Base-by-base conservation (phyloP, 2,113 vertebrate genomes). In the Lota lota region DNA sequence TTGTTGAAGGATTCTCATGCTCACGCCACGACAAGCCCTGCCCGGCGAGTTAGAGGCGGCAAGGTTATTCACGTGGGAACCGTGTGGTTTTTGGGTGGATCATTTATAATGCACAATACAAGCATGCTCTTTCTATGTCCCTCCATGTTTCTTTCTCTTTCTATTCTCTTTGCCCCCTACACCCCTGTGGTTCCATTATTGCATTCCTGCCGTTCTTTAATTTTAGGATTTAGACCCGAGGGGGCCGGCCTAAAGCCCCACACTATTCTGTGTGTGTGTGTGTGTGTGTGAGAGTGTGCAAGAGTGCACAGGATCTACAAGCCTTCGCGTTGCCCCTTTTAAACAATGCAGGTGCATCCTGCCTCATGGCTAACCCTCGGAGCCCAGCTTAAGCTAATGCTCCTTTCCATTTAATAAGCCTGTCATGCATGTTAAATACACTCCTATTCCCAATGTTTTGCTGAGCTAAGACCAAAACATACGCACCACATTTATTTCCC, bases 311-410 rank as follows among this genome's bases (percentile, higher is more conserved):
- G 16, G 24, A 22, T 33, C 51, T 33, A 6, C 28, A 33, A 4
- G 28, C 28, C 7, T 74, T 64, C 75, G 76, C 65, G 8, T 0
- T 75, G 64, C 70, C 36, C 72, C 70, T 63, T 79, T 86, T 78
- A 66, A 81, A 84, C 83, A 83, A 87, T 79, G 77, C 86, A 86
- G 83, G 86, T 86, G 85, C 65, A 18, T 82, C 78, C 80, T 82
- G 64, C 61, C 72, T 66, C 54, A 28, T 47, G 75, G 70, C 67
- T 61, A 68, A 64, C 63, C 12, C 74, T 75, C 77, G 76, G 0
- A 72, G 77, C 72, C 19, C 0, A 22, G 54, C 73, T 76, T 40
- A 72, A 77, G 74, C 76, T 79, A 67, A 73, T 33, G n/a, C 51
- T 60, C 16, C 33, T 64, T 65, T 79, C 61, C 50, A 67, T 74